Base-by-base conservation (phyloP, 1,140 invertebrate species). In the Agrypnia vestita region DNA sequence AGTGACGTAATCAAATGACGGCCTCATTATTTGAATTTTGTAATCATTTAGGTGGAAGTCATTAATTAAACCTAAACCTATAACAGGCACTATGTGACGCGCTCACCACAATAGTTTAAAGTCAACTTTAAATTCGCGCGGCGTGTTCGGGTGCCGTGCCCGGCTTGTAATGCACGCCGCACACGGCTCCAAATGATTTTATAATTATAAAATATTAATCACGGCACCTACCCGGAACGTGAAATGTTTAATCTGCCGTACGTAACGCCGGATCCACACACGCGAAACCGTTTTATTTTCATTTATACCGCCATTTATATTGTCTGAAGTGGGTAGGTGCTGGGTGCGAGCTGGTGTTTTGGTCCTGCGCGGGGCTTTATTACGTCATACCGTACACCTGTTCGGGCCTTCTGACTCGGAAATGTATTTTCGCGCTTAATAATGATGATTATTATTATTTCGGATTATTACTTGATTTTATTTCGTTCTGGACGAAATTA, bases 181-280 rank as follows among this genome's bases (percentile, higher is more conserved):
- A 19, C 44, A 15, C n/a, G n/a, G 61, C n/a, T 47, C 64, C 46
- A 35, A 69, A 69, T 69, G 35, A 17, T 46, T 69, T 47, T 69
- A 69, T 69, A 69, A 69, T 69, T 69, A 69, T 69, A 69, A 69
- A 69, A 69, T 69, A 69, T 69, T 69, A 69, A 69, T 69, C 64
- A 69, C 9, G 19, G 64, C 9, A 69, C 64, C 64, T 17, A 69
- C 43, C 43, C 10, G n/a, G 43, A 17, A 46, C 64, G 64, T 49
- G 64, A 69, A 69, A 46, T 69, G 64, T 47, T 17, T 69, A 69
- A 69, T 69, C 44, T 47, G 64, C 44, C 25, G 25, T 17, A 69
- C 43, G 19, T 69, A 69, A 69, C 44, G 64, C 15, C n/a, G 64
- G 64, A 35, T 69, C 15, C 64, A 17, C 64, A 69, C 64, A 13